Base-by-base conservation (phyloP, 35 echinoderm and acorn worm species). In the Patiria miniata region DNA sequence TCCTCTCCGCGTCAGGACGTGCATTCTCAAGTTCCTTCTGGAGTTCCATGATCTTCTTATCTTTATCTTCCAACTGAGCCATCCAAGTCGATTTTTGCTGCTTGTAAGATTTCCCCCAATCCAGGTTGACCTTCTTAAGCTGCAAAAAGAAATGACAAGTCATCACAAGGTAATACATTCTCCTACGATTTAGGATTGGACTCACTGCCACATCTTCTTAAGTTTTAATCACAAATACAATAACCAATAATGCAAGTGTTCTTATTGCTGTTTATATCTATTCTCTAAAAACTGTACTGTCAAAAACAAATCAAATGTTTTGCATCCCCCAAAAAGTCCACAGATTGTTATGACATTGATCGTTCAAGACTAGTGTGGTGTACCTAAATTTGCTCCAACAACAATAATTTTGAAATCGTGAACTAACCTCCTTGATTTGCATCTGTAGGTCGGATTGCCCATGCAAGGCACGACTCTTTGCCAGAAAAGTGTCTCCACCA, bases 41-140 rank as follows among this genome's bases (percentile, higher is more conserved):
- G 14, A 73, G 65, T 73, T 34, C 9, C 34, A 26, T 14, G 34
- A 73, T 73, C 29, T 18, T 30, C 65, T 36, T 30, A 51, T 86
- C 37, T 77, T 77, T 86, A 28, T 77, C 58, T 21, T 36, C 37
- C 36, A 26, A 34, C 39, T 86, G 55, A n/a, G 40, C 33, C 8
- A 51, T 44, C 18, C 23, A 77, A 3, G 40, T 59, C 8, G 39
- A 44, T 68, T 7, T 19, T 40, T 51, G 22, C 12, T 87, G 1
- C 50, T 26, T 34, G 39, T 39, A 57, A 22, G 52, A 53, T 39
- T 79, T 87, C 26, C 78, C 68, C 85, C 85, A 87, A 8, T 69
- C 47, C 5, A 36, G n/a, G 51, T 87, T 87, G 30, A 79, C 85
- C 10, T 77, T 53, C 40, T 78, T 69, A 56, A 87, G 85, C 85